A percentile compares a stretch with the other conserved stretches of the same genome.
These are phyloP conservation scores for Cepaea hortensis DNA, from an alignment of 2,888 invertebrate species.

Conservation along the genomic window DNA sequence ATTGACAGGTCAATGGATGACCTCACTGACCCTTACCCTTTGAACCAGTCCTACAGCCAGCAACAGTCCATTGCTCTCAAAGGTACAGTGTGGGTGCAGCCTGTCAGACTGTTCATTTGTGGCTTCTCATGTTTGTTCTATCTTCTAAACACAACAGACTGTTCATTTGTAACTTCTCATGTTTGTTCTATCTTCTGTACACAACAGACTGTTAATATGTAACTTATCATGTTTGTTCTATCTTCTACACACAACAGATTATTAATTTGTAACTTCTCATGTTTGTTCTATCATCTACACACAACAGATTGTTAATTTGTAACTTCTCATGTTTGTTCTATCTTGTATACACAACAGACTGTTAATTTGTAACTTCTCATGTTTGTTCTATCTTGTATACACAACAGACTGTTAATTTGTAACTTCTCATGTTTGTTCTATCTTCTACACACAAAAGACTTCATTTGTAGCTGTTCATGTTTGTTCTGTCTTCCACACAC, in stretches of 20 bases:
- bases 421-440: background rate
- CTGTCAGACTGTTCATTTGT: background rate
- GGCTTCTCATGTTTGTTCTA: background rate
- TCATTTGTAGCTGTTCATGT: too few relatives aligned
- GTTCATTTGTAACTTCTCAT: background rate
- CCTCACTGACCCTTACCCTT: slow-evolving; percentile 15
- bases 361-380: background rate
- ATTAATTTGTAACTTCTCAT: background rate
- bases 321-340: too few relatives aligned
- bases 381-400: background rate
- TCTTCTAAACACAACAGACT: background rate
- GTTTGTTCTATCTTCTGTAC: background rate
- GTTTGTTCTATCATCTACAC: background rate
- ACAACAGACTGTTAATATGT: background rate
- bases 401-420: background rate
- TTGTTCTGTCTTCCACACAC: too few relatives aligned
- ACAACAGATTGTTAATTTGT: too few relatives aligned
- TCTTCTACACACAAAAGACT: background rate
- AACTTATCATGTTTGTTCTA: background rate
- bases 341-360: background rate
- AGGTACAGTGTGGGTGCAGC: slow-evolving; percentile 9
- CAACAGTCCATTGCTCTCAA: slow-evolving; percentile 37
- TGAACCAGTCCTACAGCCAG: slow-evolving; percentile 32
- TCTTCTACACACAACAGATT: too few relatives aligned
- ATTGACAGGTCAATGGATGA: slow-evolving; percentile 59